Base-by-base conservation (phyloP, 2,888 invertebrate genomes). In the Ormyrus thymus region DNA sequence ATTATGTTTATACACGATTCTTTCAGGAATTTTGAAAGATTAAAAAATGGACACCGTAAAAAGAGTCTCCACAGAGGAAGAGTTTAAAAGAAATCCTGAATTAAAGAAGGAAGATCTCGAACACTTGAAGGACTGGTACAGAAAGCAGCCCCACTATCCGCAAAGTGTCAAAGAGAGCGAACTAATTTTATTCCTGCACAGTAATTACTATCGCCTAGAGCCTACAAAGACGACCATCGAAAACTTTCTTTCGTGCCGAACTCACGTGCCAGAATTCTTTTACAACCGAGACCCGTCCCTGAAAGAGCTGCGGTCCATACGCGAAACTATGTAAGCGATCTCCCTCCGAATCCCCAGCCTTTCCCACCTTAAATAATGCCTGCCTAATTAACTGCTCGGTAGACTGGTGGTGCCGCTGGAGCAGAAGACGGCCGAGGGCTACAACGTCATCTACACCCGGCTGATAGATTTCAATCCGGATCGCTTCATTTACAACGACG, bases 161-260 rank as follows among this genome's bases (percentile, higher is more conserved):
- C 86, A 92, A 82, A 90, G 93, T 3, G 91, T 91, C 85, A 82
- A 91, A 86, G 94, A 94, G 76, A 84, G 91, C 65, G 93, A 94
- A 80, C 90, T 94, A 8, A 92, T 94, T 69, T 88, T 94, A 56
- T 94, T 94, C 78, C 92, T 93, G 82, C 94, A 95, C 87, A 94
- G 94, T 85, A 95, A 95, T 87, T 91, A 92, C 78, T 93, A 92
- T 83, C 94, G 94, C 82, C 90, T 94, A 71, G 95, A 94, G 83
- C 91, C 93, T 15, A 92, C 95, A 0, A 95, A 95, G 87, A 91
- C 91, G 68, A 93, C 95, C 7, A 91, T 95, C 55, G 95, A 96
- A 85, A 92, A 92, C 0, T 93, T 93, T 88, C 93, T 92, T 83
- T 95, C 95, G 0, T 91, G 94, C 7, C 92, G 93, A 83, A 93